Evolutionary conservation across 92 coral and sea anemone species (phyloP), one percentile per base, ranked within the genome.

Genomic region (Palythoa caribaeorum): DNA sequence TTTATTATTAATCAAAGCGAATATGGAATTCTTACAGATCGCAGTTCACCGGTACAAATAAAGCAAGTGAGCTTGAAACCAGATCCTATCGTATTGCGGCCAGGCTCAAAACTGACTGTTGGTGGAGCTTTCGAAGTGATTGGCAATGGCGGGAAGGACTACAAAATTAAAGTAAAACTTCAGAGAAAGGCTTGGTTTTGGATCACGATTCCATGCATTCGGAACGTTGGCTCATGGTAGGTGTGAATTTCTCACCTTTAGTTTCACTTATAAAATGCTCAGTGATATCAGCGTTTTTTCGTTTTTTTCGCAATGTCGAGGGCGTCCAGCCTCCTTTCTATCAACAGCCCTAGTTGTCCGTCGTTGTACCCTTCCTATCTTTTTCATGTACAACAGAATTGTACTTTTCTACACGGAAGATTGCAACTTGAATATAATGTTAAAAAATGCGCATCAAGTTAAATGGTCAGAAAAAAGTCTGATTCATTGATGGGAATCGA

Each of bases 101-200:
- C 9, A 38, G 84, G 84, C 9, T 52, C 71, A 38, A 39, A 37
- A 17, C 71, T 79, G 71, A 7, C 35, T 10, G n/a, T 57, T n/a
- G 16, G 71, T 59, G 84, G 84, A 19, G 2, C 9, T 2, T 59
- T 79, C 51, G 3, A 3, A 4, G 84, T 79, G 53, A n/a, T 17
- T 2, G 84, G 84, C 1, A 9, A 79, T 60, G 71, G 71, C 12
- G 84, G 84, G 15, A 79, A 47, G 15, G 65, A 68, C 2, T 79
- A 79, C 50, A 79, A 57, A 51, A 36, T 79, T 51, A 3, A 15
- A 0, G 50, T 79, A 2, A 79, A 59, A 0, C 72, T 79, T 38
- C 14, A 57, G 21, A 79, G 19, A 38, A 79, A 79, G 44, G 71
- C 37, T 5, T 79, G 84, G 84, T 79, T 79, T 47, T 79, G 84